Base-by-base conservation (phyloP, 2,888 invertebrate species). In the Zaprionus obscuricornis region DNA sequence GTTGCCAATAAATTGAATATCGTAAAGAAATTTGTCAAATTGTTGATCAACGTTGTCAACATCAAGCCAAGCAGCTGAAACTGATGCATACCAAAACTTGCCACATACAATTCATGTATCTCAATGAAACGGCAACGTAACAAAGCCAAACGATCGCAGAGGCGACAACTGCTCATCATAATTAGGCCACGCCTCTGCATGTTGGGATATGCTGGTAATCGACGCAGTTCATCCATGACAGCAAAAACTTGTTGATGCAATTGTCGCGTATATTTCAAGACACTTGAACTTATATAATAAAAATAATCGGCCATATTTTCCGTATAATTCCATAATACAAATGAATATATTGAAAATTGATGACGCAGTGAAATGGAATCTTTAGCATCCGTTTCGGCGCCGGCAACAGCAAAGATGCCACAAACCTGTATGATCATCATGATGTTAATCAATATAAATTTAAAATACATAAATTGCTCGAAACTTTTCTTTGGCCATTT, bases 231-330 rank as follows among this genome's bases (percentile, higher is more conserved):
- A 0, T 13, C 16, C 2, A 66, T 27, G 13, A 70, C 42, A 0
- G 26, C 33, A 0, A 11, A 34, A 29, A 86, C 10, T 16, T 86
- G 85, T 2, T 69, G 34, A n/a, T 78, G 66, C 40, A 87, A 36
- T 45, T 70, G 76, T 0, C 78, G 79, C n/a, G 71, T 46, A 47
- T 86, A 87, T 36, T 77, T 84, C 2, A 86, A 50, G 2, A 81
- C 77, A 6, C 81, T 78, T 55, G 62, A 46, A 18, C 65, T 87
- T 6, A 88, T 75, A 27, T 74, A 88, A 42, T 78, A 87, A 33
- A 86, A 85, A 18, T 83, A 87, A 34, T 87, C 78, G 0, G 88
- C 87, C 87, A 87, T 87, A 36, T 86, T 86, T 29, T 88, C 87
- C 10, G 87, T 85, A 13, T 87, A 88, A 55, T 88, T 87, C 87